Base-by-base conservation (phyloP, 2,113 vertebrate species). In the Chaetodon auriga region DNA sequence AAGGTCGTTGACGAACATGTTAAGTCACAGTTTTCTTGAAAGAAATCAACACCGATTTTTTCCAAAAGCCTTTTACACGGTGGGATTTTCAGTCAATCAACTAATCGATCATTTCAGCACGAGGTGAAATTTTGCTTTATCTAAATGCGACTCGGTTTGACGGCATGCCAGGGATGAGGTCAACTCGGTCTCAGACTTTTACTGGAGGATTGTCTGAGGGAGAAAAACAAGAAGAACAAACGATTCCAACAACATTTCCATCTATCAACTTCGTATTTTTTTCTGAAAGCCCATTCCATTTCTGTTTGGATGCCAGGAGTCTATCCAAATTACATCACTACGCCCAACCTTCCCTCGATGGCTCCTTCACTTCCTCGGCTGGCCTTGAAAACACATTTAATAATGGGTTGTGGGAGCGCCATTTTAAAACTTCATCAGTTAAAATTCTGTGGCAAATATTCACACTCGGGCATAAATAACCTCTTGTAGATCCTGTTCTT, bases 401-500 rank as follows among this genome's bases (percentile, higher is more conserved):
- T 43, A 70, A 48, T 54, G 16, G 21, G 13, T 15, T 7, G 8
- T 43, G 18, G 21, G 64, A n/a, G 36, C 45, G 55, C 7, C 5
- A 30, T 75, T 79, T 84, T 38, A 79, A 79, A 78, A 87, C 75
- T 41, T 61, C 11, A 63, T 62, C 19, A 2, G 58, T 77, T 63
- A 64, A 82, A 76, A 66, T 75, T 49, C n/a, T 25, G 38, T 38
- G 45, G 60, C 38, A 64, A 81, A 85, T 76, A 86, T 60, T 86
- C 80, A 73, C 69, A 77, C 46, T 62, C 68, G 57, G 62, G 71
- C 84, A 63, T 83, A 82, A 83, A 85, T 77, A 76, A 82, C n/a
- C 18, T 60, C 84, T 63, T 61, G 58, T 74, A 82, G 35, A 85
- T 49, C 58, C 70, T 16, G 48, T 74, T 85, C 80, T 71, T 77